Base-by-base conservation (phyloP, 2,113 vertebrate genomes). In the Sprattus sprattus region DNA sequence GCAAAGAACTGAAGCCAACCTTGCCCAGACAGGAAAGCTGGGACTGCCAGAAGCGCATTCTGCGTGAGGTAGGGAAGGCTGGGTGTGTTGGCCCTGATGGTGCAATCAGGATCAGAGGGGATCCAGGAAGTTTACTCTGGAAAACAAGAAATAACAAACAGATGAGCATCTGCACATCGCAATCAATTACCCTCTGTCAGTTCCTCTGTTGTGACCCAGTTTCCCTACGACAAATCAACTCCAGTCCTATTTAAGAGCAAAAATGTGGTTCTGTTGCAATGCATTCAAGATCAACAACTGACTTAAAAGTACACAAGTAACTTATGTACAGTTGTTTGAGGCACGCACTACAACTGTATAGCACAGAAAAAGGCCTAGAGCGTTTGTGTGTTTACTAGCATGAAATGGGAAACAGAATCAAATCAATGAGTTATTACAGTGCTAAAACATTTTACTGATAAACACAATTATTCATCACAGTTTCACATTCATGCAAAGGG, bases 21-120 rank as follows among this genome's bases (percentile, higher is more conserved):
- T 99, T 99, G 85, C 98, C 98, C 83, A 99, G 92, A 90, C 98
- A 99, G 88, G 98, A 98, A 20, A 99, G 97, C 94, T 99, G 98
- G 0, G 98, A 99, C 89, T 99, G 97, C 98, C 98, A 99, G 95
- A 99, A 99, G 39, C 97, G 96, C 91, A 98, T 97, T 85, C 98
- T 94, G 0, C 98, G 96, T 0, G 97, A 97, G 3, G 97, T 95
- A 81, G 96, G 95, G 84, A 97, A 96, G 88, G 95, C 89, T 0
- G 97, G 96, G 88, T 95, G 97, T 60, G 96, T 95, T 0, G 97
- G 98, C 49, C 97, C 96, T 0, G 97, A 98, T 47, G 98, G 97
- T 9, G 97, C 96, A 4, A 99, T 95, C 71, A 99, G 95, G 89
- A 99, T 98, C 85, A 99, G 95, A 0, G 98, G 98, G 0, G 98